Evolutionary conservation across 2,888 invertebrate species (phyloP).

Genomic region (Drosophila aldrichi): DNA sequence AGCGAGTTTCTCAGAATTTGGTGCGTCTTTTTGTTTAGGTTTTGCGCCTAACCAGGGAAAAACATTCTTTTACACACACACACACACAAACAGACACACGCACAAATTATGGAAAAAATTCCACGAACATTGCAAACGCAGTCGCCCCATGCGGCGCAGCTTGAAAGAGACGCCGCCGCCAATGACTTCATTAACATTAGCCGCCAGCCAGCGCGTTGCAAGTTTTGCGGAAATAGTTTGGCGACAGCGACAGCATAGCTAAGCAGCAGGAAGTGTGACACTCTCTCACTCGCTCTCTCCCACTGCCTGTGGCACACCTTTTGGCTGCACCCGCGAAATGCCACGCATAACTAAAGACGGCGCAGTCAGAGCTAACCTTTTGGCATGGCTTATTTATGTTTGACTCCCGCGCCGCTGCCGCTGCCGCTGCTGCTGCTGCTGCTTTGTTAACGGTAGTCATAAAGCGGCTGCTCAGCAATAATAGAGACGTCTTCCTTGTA

Average conservation of each 20-base stretch:
- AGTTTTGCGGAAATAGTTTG: constrained; percentile 69
- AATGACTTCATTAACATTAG: constrained; percentile 79
- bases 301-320: background rate
- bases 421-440: constrained; percentile 13
- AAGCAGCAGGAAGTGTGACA: constrained; percentile 60
- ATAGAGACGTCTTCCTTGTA: constrained; percentile 45
- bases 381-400: constrained; percentile 59
- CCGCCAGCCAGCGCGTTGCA: constrained; percentile 45
- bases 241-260: constrained; percentile 47
- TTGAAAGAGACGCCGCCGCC: constrained; percentile 69
- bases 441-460: constrained; percentile 75
- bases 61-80: constrained; percentile 50
- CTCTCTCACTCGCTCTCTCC: background rate
- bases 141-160: constrained; percentile 64
- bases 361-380: constrained; percentile 46
- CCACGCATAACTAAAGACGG: constrained; percentile 39
- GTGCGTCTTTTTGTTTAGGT: constrained; percentile 56
- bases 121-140: constrained; percentile 73
- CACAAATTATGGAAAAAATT: constrained; percentile 66
- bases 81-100: background rate
- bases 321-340: constrained; percentile 48
- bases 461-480: constrained; percentile 52
- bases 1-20: constrained; percentile 62
- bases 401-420: constrained; percentile 49
- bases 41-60: constrained; percentile 33